Evolutionary conservation across 2,797 vertebrate genomes (phyloP).

Genomic region (Oryzias dopingdopingensis): DNA sequence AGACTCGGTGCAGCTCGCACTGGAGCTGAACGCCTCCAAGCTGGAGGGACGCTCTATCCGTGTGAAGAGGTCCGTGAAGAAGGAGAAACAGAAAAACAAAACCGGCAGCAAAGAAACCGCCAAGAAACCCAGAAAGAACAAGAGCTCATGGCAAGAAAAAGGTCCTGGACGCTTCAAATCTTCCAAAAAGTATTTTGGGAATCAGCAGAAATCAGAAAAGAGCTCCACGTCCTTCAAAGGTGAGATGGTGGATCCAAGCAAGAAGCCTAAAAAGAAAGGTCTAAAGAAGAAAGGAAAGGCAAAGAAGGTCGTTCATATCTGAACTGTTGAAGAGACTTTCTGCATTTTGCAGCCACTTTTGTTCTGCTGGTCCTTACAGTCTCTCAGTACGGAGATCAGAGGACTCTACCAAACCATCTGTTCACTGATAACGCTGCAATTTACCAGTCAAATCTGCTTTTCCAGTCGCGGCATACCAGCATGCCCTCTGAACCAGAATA

Average conservation of each 20-base stretch:
- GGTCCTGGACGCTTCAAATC: constrained; percentile 17
- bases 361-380: neutral
- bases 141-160: neutral
- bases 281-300: constrained; percentile 63
- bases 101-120: neutral
- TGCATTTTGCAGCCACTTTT: rapidly evolving
- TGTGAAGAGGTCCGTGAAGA: constrained; percentile 74
- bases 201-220: constrained; percentile 11
- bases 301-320: constrained; percentile 52
- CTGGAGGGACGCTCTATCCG: constrained; percentile 69
- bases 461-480: too few relatives aligned
- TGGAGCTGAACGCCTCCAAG: constrained; percentile 67
- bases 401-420: neutral
- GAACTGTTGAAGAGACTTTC: neutral
- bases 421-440: too few relatives aligned
- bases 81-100: constrained; percentile 58
- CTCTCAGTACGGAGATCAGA: neutral
- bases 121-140: neutral
- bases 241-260: constrained; percentile 58
- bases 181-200: constrained; percentile 16
- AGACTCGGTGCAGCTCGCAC: constrained; percentile 75
- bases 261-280: constrained; percentile 57
- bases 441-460: too few relatives aligned
- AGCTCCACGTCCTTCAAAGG: constrained; percentile 63
- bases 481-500: too few relatives aligned